phyloP scores from a whole-genome alignment of 2,113 vertebrate species.

The Ochotona princeps region DNA sequence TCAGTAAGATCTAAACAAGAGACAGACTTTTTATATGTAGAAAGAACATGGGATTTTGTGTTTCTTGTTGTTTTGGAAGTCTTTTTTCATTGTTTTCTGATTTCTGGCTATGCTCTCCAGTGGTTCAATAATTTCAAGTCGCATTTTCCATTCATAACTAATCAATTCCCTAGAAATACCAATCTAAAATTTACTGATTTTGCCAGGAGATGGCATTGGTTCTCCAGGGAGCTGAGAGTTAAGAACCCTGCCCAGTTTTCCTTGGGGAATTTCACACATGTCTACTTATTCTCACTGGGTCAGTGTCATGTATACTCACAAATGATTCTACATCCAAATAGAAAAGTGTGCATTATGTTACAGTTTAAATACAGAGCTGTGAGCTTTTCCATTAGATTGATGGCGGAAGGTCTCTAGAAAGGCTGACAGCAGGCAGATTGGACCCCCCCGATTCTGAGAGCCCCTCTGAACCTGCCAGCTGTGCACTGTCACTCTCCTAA shows the following conservation, averaged over 20 bases:
- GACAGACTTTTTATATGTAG: neutral
- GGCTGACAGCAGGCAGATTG: fast-evolving
- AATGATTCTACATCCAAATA: neutral
- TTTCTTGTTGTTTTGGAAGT: neutral
- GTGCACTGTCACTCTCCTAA: neutral
- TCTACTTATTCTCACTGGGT: neutral
- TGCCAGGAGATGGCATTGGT: neutral
- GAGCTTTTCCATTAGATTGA: neutral
- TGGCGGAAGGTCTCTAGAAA: neutral
- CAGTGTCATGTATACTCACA: neutral
- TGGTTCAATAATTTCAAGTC: neutral
- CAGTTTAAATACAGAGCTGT: neutral
- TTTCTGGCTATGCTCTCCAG: neutral
- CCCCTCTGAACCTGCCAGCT: neutral
- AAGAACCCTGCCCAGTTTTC: neutral
- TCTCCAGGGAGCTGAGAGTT: neutral
- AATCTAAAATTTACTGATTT: neutral
- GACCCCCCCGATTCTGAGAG: neutral
- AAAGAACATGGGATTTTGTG: neutral
- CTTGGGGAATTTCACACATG: constrained; percentile 8
- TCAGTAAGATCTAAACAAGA: neutral
- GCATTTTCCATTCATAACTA: constrained; percentile 9
- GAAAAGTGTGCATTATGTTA: constrained; percentile 9
- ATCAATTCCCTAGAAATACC: neutral
- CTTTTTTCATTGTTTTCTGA: constrained; percentile 7